phyloP scores from a whole-genome alignment of 2,888 invertebrate species.

The Rhopalosiphum nymphaeae region DNA sequence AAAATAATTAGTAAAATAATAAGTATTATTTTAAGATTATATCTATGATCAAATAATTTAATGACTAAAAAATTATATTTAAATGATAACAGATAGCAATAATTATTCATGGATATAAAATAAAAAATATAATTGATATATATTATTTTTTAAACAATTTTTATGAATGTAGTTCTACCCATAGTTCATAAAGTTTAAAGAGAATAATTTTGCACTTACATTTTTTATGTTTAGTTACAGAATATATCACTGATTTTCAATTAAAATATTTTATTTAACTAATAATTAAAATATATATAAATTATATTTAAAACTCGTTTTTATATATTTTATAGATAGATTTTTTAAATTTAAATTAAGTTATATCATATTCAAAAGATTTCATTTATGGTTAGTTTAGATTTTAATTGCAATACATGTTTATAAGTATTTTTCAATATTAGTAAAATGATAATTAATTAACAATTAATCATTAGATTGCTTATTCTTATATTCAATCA shows the following conservation, averaged over 20 bases:
- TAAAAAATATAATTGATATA: neutral
- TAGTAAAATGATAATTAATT: neutral
- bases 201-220: neutral
- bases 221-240: neutral
- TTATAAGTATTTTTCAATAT: neutral
- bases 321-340: no score
- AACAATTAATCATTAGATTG: neutral
- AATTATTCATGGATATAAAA: neutral
- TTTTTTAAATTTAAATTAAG: no score
- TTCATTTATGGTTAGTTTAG: neutral
- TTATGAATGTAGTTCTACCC: neutral
- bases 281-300: neutral
- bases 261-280: neutral
- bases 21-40: neutral
- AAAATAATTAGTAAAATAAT: no score
- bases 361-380: neutral
- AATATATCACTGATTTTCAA: neutral
- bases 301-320: no score
- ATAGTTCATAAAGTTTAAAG: neutral
- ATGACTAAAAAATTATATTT: neutral
- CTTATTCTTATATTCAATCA: no score
- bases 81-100: neutral
- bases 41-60: neutral
- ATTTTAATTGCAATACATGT: neutral
- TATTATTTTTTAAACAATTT: neutral